A percentile compares a stretch with the other conserved stretches of the same genome.
These are phyloP conservation scores for Gavia stellata DNA, from an alignment of 2,113 vertebrate genomes.

Conservation along the genomic window DNA sequence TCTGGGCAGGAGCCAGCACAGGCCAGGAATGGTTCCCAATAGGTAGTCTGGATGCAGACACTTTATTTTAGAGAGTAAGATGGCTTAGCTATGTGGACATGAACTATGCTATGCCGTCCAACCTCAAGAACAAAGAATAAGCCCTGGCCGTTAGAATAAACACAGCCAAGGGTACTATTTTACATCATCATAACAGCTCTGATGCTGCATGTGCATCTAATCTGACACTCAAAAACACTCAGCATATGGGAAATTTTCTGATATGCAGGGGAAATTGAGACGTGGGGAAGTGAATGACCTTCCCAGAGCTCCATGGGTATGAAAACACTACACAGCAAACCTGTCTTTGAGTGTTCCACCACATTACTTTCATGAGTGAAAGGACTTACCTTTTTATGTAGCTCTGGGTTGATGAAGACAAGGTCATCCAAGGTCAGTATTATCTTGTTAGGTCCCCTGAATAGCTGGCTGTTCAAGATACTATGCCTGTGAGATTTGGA, in stretches of 20 bases:
- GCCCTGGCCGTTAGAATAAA: not conserved
- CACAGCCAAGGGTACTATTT: not conserved
- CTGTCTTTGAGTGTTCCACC: not conserved
- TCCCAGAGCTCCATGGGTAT: not conserved
- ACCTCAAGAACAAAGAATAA: not conserved
- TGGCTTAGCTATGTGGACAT: not conserved
- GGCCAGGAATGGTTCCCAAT: fast-evolving
- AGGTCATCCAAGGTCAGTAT: constrained; percentile 85
- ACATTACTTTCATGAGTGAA: fast-evolving
- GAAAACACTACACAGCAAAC: not conserved
- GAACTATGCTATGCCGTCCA: not conserved
- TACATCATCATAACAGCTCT: not conserved
- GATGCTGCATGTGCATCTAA: not conserved
- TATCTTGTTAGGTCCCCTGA: constrained; percentile 86
- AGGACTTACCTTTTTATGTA: constrained; percentile 79
- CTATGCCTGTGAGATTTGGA: constrained; percentile 67
- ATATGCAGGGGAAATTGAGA: not conserved
- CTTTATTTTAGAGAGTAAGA: not conserved
- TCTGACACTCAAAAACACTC: not conserved
- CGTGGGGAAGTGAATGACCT: not conserved
- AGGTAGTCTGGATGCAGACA: not conserved
- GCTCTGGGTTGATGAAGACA: constrained; percentile 84
- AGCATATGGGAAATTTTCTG: not conserved
- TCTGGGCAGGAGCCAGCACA: not conserved
- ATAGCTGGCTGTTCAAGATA: constrained; percentile 83